These are phyloP conservation scores for Pocillopora grandis DNA, from an alignment of 92 coral and sea anemone genomes.

Conservation along the genomic window DNA sequence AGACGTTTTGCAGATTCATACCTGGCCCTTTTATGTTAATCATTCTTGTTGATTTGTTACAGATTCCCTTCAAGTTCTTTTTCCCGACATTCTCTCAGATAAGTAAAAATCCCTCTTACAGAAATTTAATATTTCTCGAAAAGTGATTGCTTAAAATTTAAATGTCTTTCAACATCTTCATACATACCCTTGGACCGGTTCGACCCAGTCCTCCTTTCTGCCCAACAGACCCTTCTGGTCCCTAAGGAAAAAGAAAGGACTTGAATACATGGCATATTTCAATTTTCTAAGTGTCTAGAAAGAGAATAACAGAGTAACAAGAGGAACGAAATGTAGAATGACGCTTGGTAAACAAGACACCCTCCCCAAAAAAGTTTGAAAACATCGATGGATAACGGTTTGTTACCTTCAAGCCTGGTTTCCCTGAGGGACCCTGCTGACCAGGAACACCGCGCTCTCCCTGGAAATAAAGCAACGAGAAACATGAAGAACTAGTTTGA, in stretches of 20 bases:
- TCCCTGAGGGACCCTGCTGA: slow-evolving; percentile 21
- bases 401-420: slow-evolving; percentile 28
- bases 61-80: not conserved
- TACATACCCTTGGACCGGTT: slow-evolving; percentile 42
- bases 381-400: no score
- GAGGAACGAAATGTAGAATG: no score
- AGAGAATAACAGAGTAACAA: no score
- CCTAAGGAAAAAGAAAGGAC: slow-evolving; percentile 19
- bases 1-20: no score
- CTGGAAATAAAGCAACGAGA: not conserved
- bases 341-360: no score
- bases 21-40: no score
- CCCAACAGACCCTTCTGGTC: slow-evolving; percentile 58
- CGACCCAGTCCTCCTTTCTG: slow-evolving; percentile 44
- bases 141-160: not conserved
- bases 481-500: not conserved
- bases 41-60: no score
- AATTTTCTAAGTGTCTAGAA: no score
- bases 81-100: not conserved
- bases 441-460: slow-evolving; percentile 44
- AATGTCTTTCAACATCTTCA: not conserved
- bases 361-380: no score
- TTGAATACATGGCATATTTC: no score
- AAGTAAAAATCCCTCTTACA: no score
- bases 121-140: not conserved